These are phyloP conservation scores for Philotrypesis tridentata DNA, from an alignment of 1,140 invertebrate genomes.

Conservation along the genomic window DNA sequence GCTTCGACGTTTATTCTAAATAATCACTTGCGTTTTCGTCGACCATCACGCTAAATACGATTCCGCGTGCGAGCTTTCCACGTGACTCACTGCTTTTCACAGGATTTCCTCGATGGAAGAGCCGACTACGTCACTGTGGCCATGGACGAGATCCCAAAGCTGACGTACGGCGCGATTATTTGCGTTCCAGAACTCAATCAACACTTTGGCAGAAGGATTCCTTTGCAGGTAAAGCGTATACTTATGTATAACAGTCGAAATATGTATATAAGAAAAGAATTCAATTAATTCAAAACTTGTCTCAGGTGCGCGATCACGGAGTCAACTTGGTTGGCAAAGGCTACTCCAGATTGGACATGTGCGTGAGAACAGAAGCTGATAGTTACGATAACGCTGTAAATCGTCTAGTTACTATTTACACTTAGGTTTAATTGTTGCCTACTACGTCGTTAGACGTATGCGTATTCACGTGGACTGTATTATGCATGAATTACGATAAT, in stretches of 20 bases:
- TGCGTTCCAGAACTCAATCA: conserved; percentile 74
- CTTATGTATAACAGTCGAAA: background rate
- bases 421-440: conserved; percentile 48
- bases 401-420: conserved; percentile 63
- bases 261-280: background rate
- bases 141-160: conserved; percentile 69
- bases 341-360: conserved; percentile 71
- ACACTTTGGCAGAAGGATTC: conserved; percentile 70
- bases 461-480: too few relatives aligned
- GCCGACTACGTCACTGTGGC: conserved; percentile 71
- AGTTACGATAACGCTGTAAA: conserved; percentile 74
- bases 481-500: too few relatives aligned
- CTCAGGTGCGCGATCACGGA: conserved; percentile 68
- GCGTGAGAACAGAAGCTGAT: conserved; percentile 73
- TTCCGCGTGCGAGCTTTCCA: background rate
- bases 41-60: background rate
- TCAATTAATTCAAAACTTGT: conserved; percentile 38
- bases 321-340: conserved; percentile 66
- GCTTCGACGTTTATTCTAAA: too few relatives aligned
- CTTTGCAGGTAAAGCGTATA: conserved; percentile 56
- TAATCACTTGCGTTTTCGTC: too few relatives aligned
- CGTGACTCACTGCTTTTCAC: conserved; percentile 34
- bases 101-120: conserved; percentile 74
- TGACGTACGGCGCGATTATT: conserved; percentile 69
- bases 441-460: too few relatives aligned